Evolutionary conservation across 2,113 vertebrate species (phyloP), one percentile per base, ranked within the genome.

Genomic region (Bathybates hornii): DNA sequence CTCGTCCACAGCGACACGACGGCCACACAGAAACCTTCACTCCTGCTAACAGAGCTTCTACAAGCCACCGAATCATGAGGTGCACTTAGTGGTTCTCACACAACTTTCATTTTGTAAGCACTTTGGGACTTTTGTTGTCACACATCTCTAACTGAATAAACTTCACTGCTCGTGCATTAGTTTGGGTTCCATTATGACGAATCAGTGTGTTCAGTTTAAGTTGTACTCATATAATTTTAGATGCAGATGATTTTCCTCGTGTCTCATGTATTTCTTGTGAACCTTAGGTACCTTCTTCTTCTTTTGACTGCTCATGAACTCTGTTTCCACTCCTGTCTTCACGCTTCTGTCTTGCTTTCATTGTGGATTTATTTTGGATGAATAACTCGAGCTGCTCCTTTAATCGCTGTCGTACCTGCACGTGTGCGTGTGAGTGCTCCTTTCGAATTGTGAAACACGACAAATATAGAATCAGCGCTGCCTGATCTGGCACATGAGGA

Each of bases 121-220:
- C 3, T 61, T 63, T 19, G 59, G 10, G 32, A 38, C 36, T 41
- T 4, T 71, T 71, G 38, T 9, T 43, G 12, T 71, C 10, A 14
- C 7, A 41, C 38, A 43, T 41, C 66, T 43, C 7, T 43, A 71
- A 71, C 43, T 0, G 5, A 45, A 73, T 73, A 0, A 73, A 21
- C 63, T 57, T 14, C 6, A 57, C 4, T 3, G 21, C 24, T 71
- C 3, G 4, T 5, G 68, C 21, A 45, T 43, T 9, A 0, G 21
- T 27, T 45, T 45, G 0, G 0, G 38, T 10, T 45, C 21, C 21
- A 0, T 73, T 27, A 7, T 48, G 41, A 66, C 1, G 1, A 66
- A 38, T n/a, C 29, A 0, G 6, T 38, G 54, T 56, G 66, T 71
- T 71, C 36, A 16, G 36, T 21, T 43, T 41, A 43, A 24, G n/a